These are phyloP conservation scores for Callinectes sapidus DNA, from an alignment of 2,888 invertebrate species.

Conservation along the genomic window DNA sequence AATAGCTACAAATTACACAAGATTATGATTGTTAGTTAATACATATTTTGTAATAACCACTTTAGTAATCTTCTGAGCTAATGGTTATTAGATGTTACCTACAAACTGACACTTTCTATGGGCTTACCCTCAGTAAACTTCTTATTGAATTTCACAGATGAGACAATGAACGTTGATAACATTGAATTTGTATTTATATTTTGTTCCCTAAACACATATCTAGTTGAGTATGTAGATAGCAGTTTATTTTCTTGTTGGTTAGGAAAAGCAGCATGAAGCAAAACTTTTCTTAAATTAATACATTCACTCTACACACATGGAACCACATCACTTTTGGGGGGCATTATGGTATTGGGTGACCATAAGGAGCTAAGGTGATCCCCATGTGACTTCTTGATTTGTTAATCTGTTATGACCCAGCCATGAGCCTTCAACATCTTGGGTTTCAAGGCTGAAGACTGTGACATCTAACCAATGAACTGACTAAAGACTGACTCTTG, in stretches of 20 bases:
- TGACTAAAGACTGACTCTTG: slow-evolving; percentile 19
- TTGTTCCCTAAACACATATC: neutral
- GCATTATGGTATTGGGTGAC: neutral
- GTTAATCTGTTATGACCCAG: slow-evolving; percentile 21
- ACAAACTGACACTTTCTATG: neutral
- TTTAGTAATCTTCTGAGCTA: neutral
- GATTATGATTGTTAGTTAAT: neutral
- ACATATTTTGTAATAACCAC: neutral
- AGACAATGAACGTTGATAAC: neutral
- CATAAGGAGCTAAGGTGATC: neutral
- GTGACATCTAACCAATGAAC: slow-evolving; percentile 12
- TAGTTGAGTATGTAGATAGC: neutral
- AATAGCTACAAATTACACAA: neutral
- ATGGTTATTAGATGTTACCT: neutral
- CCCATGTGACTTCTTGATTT: neutral
- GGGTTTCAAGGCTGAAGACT: slow-evolving; percentile 54
- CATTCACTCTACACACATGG: no score
- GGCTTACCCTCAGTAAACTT: neutral
- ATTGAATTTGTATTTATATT: neutral
- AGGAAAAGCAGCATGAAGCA: neutral
- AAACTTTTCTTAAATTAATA: neutral
- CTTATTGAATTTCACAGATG: neutral
- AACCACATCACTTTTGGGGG: neutral
- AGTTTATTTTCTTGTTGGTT: neutral
- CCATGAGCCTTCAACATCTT: slow-evolving; percentile 53